Base-by-base conservation (phyloP, 2,888 invertebrate genomes). In the Chaetogeoica ovagalla region DNA sequence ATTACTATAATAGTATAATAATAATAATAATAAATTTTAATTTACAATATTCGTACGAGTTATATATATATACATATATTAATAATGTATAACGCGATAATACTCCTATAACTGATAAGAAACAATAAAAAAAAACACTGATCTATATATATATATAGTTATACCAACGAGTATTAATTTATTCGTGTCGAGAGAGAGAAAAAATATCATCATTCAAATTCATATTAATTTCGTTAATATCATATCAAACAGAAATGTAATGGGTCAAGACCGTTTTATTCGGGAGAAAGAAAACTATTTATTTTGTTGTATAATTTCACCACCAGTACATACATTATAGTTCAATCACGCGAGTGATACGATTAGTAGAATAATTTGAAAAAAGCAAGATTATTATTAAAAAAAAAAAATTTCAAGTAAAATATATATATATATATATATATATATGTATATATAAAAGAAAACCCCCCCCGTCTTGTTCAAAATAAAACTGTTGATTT, bases 201-300 rank as follows among this genome's bases (percentile, higher is more conserved):
- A 55, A 1, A 55, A 15, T 2, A 52, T 11, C 7, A 52, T 13
- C 13, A 52, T 19, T 55, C 7, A 15, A 66, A 13, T 48, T 48
- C 1, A 48, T 66, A 48, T 66, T 21, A 43, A 48, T 37, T 21
- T 66, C 21, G 21, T 66, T 43, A 15, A 48, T 48, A 30, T 66
- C 21, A n/a, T 11, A 48, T 65, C 48, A 13, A 48, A 48, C 48
- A 11, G 13, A 48, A 48, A 48, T 65, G 5, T 21, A 66, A 21
- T 48, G 66, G 66, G 66, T 66, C 65, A 66, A 48, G 48, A 48
- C 9, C 13, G n/a, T 43, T 21, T 21, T 21, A 66, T 66, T 9
- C 21, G 30, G 2, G n/a, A 65, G n/a, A 65, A 48, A 13, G 48
- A 65, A 66, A 21, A 66, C n/a, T n/a, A 66, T 37, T 19, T 63